Evolutionary conservation across 1,140 invertebrate genomes (phyloP).

Genomic region (Ceratina japonica): DNA sequence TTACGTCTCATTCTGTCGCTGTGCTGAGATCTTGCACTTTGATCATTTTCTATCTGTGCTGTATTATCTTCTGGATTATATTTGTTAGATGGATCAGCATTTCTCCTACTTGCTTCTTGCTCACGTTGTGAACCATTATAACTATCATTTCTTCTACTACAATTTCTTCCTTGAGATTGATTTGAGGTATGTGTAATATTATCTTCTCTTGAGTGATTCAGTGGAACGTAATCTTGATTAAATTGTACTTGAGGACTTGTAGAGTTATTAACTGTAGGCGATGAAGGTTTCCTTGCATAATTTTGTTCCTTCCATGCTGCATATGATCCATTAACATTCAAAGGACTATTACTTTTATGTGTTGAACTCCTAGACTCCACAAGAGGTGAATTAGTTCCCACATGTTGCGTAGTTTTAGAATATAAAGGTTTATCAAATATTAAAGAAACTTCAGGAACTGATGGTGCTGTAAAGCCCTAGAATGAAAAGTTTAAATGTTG

Average conservation of each 20-base stretch:
- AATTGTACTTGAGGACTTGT: not conserved
- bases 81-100: not conserved
- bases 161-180: not conserved
- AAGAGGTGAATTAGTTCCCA: not conserved
- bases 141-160: not conserved
- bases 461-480: conserved; percentile 59
- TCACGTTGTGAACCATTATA: not conserved
- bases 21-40: not conserved
- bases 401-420: conserved; percentile 1
- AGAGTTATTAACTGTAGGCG: not conserved
- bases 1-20: not conserved
- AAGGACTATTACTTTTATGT: conserved; percentile 5
- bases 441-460: conserved; percentile 70
- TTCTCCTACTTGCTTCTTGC: not conserved
- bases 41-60: not conserved
- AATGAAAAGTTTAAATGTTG: conserved; percentile 29
- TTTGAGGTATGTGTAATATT: not conserved
- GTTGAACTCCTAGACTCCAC: not conserved
- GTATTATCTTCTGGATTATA: not conserved
- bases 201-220: not conserved
- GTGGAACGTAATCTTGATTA: not conserved
- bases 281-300: conserved; percentile 34
- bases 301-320: conserved; percentile 68
- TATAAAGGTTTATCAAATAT: conserved; percentile 63
- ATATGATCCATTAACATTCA: conserved; percentile 56